Base-by-base conservation (phyloP, 2,888 invertebrate genomes). In the Tenthredo scrophulariae region DNA sequence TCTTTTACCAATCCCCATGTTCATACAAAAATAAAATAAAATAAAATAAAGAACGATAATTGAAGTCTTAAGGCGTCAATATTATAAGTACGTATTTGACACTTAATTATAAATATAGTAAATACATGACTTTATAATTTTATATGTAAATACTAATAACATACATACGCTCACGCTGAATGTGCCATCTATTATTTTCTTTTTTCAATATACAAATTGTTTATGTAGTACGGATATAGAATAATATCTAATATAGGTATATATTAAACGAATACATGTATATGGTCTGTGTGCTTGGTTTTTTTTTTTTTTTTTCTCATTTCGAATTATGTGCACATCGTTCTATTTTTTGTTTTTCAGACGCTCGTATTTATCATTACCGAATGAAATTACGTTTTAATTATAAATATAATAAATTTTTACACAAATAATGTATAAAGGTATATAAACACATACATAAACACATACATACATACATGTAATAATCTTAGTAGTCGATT, bases 141-240 rank as follows among this genome's bases (percentile, higher is more conserved):
- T 40, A 33, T 80, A 40, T 80, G 80, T 80, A 80, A 80, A 80
- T 80, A 80, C 15, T 40, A 80, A 67, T 67, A 67, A 67, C 67
- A 67, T 26, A 50, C 22, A 62, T 62, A 58, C 40, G 80, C 80
- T 80, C 80, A 80, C 62, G 62, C 80, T 79, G 40, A 80, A 80
- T 80, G 80, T 80, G 80, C 80, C 80, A 80, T 80, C n/a, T 80
- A 37, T 37, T 37, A 29, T 29, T 33, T 2, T 33, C 0, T 2
- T 37, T 40, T 80, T 62, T 62, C 15, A 26, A 33, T 29, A 18
- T 50, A 77, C 75, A 75, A 75, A 75, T 18, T 46, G 46, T 75
- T 46, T 75, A 26, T 62, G 26, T 70, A 70, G 29, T 79, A 79
- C 22, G 54, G 33, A 37, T 46, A 22, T 33, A 79, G 37, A 79